phyloP scores from a whole-genome alignment of 2,888 invertebrate species.

The Lymantria dispar region DNA sequence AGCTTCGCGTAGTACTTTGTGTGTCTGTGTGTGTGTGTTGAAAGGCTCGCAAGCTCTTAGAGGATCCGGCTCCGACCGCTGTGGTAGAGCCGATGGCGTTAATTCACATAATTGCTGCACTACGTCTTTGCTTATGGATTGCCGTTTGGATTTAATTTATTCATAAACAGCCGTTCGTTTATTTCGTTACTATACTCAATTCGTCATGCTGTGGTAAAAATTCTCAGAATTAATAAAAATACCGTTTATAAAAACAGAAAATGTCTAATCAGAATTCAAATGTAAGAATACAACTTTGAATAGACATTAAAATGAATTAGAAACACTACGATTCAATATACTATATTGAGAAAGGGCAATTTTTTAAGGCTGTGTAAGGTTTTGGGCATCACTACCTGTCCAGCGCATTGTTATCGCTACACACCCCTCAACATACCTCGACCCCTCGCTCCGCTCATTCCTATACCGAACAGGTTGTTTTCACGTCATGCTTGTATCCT shows the following conservation, averaged over 20 bases:
- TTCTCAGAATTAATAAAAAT: not conserved
- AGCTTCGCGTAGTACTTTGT: conserved; percentile 34
- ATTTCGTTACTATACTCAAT: not conserved
- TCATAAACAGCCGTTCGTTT: not conserved
- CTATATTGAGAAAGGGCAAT: not conserved
- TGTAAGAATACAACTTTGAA: not conserved
- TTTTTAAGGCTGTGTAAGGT: not conserved
- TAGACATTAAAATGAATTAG: not conserved
- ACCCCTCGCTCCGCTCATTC: not conserved
- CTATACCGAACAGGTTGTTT: conserved; percentile 5
- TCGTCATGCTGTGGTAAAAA: not conserved
- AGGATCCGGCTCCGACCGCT: conserved; percentile 11
- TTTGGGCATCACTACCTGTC: conserved; percentile 4
- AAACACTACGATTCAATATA: not conserved
- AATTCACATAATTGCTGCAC: not conserved
- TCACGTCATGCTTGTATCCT: conserved; percentile 2
- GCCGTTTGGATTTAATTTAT: not conserved
- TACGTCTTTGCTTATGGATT: not conserved
- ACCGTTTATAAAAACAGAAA: not conserved
- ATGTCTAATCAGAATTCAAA: not conserved
- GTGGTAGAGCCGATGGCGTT: not conserved
- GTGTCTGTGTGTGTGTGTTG: conserved; percentile 28
- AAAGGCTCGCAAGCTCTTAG: conserved; percentile 25
- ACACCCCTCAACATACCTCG: not conserved
- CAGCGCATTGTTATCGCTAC: conserved; percentile 6